These are phyloP conservation scores for Strigamia maritima DNA, from an alignment of 2,888 invertebrate species.

Conservation along the genomic window DNA sequence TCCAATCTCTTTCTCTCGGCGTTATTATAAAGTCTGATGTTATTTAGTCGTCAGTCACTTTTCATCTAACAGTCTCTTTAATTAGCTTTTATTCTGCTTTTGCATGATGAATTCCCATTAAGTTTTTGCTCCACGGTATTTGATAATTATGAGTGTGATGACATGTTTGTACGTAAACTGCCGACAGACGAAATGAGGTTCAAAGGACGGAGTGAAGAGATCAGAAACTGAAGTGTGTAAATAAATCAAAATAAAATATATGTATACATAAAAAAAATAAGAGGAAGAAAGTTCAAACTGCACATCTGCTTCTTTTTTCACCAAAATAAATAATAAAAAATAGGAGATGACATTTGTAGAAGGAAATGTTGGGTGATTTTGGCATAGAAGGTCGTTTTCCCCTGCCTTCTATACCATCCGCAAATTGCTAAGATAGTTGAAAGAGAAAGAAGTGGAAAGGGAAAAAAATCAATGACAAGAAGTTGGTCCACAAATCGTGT, in stretches of 20 bases:
- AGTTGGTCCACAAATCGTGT: background rate
- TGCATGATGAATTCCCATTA: conserved; percentile 20
- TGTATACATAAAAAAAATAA: background rate
- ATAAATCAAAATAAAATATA: background rate
- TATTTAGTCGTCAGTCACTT: background rate
- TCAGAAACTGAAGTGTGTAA: background rate
- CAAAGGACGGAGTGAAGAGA: background rate
- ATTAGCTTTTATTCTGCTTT: background rate
- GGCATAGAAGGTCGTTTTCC: background rate
- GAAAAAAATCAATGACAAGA: background rate
- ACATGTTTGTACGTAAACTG: background rate
- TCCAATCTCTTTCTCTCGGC: too few species aligned
- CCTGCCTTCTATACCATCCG: background rate
- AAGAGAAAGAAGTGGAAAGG: background rate
- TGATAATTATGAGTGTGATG: conserved; percentile 1
- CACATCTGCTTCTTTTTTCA: background rate
- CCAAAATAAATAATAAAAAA: background rate
- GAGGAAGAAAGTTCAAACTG: background rate
- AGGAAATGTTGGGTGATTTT: background rate
- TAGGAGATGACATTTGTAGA: background rate
- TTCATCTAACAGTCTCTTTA: background rate
- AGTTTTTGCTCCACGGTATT: background rate
- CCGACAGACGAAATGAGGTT: background rate
- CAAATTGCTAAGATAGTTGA: conserved; percentile 16
- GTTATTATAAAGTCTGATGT: background rate